phyloP scores from a whole-genome alignment of 35 echinoderm and acorn worm species.

The Chiridota heheva region DNA sequence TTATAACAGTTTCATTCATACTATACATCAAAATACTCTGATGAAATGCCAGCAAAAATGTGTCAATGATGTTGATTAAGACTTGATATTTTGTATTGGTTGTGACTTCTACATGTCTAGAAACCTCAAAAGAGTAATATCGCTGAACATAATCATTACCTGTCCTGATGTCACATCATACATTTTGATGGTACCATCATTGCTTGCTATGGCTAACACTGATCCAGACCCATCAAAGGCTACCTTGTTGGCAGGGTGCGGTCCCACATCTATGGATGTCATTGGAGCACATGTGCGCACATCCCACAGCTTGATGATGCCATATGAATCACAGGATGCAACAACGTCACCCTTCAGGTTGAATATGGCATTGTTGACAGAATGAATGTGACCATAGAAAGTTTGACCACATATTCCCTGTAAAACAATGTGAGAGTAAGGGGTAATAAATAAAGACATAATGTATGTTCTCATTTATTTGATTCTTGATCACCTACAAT shows the following conservation, averaged over 20 bases:
- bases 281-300: slow-evolving; percentile 78
- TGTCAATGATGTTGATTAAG: background rate
- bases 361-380: slow-evolving; percentile 89
- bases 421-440: slow-evolving; percentile 24
- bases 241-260: slow-evolving; percentile 78
- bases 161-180: slow-evolving; percentile 81
- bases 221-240: slow-evolving; percentile 84
- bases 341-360: slow-evolving; percentile 82
- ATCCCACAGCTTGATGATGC: slow-evolving; percentile 84
- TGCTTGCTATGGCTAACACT: slow-evolving; percentile 88
- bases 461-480: background rate
- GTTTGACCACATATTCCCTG: slow-evolving; percentile 95
- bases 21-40: too few species aligned
- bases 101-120: too few species aligned
- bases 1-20: too few species aligned
- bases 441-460: background rate
- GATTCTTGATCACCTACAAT: background rate
- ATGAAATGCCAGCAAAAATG: too few species aligned
- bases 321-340: slow-evolving; percentile 96
- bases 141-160: too few species aligned
- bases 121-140: too few species aligned
- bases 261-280: slow-evolving; percentile 68
- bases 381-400: slow-evolving; percentile 97
- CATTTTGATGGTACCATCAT: slow-evolving; percentile 88
- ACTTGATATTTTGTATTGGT: too few species aligned